Conservation (phyloP, 1,140 invertebrate species). For the Drosophila asahinai region DNA sequence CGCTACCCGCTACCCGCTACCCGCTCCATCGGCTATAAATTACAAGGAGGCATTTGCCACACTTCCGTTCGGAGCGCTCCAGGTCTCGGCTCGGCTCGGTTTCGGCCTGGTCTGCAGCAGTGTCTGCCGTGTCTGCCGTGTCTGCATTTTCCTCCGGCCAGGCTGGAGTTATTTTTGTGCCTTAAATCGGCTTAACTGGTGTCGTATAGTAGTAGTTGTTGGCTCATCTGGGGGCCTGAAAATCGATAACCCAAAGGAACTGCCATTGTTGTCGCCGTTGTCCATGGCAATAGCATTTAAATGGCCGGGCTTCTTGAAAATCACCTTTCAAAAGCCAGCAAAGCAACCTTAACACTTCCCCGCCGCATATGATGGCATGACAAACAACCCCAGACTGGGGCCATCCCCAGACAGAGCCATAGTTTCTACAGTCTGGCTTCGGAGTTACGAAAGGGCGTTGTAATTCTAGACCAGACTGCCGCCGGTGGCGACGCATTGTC, state of each 20-base stretch:
- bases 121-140: slow-evolving; percentile 52
- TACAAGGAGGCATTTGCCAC: slow-evolving; percentile 79
- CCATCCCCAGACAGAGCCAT: slow-evolving; percentile 4
- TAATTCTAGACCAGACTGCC: slow-evolving; percentile 58
- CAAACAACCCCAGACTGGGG: slow-evolving; percentile 44
- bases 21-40: slow-evolving; percentile 62
- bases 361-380: slow-evolving; percentile 19
- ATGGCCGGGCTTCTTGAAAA: slow-evolving; percentile 55
- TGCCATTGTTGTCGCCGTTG: slow-evolving; percentile 62
- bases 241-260: slow-evolving; percentile 61
- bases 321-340: slow-evolving; percentile 38
- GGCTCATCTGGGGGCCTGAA: slow-evolving; percentile 59
- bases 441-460: slow-evolving; percentile 21
- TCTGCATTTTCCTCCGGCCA: slow-evolving; percentile 49
- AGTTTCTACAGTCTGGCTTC: slow-evolving; percentile 59
- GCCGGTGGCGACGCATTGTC: slow-evolving; percentile 61
- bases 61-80: slow-evolving; percentile 59
- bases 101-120: slow-evolving; percentile 48
- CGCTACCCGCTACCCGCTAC: neutral
- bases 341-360: slow-evolving; percentile 51
- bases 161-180: slow-evolving; percentile 70
- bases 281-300: slow-evolving; percentile 77
- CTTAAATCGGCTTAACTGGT: slow-evolving; percentile 73
- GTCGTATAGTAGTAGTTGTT: neutral
- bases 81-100: slow-evolving; percentile 11